phyloP scores from a whole-genome alignment of 2,888 invertebrate genomes.

The Apoda limacodes region DNA sequence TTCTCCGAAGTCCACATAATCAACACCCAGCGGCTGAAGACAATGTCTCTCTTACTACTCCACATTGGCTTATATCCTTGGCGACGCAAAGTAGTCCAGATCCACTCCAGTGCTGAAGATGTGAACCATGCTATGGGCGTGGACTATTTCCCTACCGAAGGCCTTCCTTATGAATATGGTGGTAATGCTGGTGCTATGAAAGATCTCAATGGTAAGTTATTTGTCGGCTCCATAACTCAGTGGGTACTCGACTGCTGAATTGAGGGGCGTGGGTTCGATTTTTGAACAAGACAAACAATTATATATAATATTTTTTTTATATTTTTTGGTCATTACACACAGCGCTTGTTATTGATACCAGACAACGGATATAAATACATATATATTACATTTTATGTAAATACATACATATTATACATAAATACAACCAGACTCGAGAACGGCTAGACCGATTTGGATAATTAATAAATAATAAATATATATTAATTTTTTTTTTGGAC shows the following conservation, averaged over 20 bases:
- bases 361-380: no score
- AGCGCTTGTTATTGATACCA: no score
- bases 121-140: conserved; percentile 47
- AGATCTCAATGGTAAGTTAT: conserved; percentile 75
- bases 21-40: conserved; percentile 79
- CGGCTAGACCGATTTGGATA: no score
- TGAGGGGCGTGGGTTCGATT: background rate
- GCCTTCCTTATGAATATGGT: conserved; percentile 85
- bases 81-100: conserved; percentile 47
- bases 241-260: no score
- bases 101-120: conserved; percentile 40
- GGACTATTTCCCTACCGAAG: conserved; percentile 77
- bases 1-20: conserved; percentile 86
- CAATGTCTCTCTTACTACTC: conserved; percentile 71
- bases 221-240: no score
- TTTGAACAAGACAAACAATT: conserved; percentile 1
- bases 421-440: no score
- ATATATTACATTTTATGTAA: no score
- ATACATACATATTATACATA: no score
- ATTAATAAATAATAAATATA: no score
- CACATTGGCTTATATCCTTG: conserved; percentile 56
- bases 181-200: conserved; percentile 81
- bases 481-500: no score
- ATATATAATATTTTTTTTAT: background rate
- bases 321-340: no score